Evolutionary conservation across 2,888 invertebrate species (phyloP).

Genomic region (Hyppa rectilinea): DNA sequence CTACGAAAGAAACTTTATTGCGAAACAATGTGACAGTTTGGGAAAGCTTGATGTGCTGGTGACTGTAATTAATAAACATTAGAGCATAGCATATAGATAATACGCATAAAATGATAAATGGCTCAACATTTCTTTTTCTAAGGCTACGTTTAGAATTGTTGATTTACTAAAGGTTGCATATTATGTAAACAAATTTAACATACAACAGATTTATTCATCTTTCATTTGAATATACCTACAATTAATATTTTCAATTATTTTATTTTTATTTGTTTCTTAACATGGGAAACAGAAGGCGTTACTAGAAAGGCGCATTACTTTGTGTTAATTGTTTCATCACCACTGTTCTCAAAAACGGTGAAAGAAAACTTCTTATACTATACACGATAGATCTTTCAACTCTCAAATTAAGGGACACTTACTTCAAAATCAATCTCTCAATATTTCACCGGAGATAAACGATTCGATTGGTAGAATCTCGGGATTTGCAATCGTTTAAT

Average conservation of each 20-base stretch:
- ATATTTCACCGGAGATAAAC: conserved; percentile 51
- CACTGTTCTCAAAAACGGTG: too few relatives aligned
- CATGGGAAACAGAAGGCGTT: too few relatives aligned
- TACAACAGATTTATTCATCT: conserved; percentile 23
- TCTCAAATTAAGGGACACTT: conserved; percentile 4
- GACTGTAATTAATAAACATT: too few relatives aligned
- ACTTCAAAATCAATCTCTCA: conserved; percentile 21
- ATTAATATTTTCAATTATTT: too few relatives aligned
- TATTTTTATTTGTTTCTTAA: too few relatives aligned
- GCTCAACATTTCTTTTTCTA: background rate
- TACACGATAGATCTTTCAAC: background rate
- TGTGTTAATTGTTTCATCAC: too few relatives aligned
- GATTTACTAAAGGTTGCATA: conserved; percentile 32
- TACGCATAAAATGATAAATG: conserved; percentile 39
- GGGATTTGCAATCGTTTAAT: conserved; percentile 47
- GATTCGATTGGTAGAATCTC: conserved; percentile 34
- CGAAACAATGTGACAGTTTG: too few relatives aligned
- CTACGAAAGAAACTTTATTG: too few relatives aligned
- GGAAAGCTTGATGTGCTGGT: too few relatives aligned
- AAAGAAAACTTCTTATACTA: too few relatives aligned
- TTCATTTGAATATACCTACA: conserved; percentile 17
- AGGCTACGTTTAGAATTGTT: conserved; percentile 22
- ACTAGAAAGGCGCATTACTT: too few relatives aligned
- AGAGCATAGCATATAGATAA: too few relatives aligned
- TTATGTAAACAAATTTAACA: conserved; percentile 22